Percentiles rank a stretch among this genome's conserved stretches.
phyloP scores from a whole-genome alignment of 2,888 invertebrate species.

The Eupithecia abbreviata region DNA sequence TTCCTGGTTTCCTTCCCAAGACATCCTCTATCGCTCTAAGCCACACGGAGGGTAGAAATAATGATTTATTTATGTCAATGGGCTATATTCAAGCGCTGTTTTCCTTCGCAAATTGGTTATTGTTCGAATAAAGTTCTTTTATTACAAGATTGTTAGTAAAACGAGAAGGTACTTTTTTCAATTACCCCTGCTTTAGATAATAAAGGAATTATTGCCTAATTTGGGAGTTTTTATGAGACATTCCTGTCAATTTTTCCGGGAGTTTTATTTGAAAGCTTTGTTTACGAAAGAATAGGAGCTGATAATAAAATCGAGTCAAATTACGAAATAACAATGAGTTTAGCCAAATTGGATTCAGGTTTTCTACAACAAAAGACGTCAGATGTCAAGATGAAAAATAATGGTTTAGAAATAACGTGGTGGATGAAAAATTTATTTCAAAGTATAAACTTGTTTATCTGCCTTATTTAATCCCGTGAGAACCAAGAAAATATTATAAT shows the following conservation, averaged over 20 bases:
- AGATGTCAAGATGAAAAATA: neutral
- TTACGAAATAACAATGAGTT: conserved; percentile 31
- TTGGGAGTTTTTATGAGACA: conserved; percentile 62
- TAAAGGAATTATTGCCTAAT: conserved; percentile 73
- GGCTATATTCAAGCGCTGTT: conserved; percentile 71
- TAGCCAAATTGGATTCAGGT: conserved; percentile 25
- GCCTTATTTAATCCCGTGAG: neutral
- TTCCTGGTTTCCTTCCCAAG: conserved; percentile 10
- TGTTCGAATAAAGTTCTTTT: conserved; percentile 79
- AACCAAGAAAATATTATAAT: neutral
- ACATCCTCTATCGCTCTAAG: conserved; percentile 33
- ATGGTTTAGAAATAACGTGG: neutral
- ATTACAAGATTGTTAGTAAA: conserved; percentile 75
- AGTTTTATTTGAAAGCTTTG: conserved; percentile 46
- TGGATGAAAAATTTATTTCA: neutral
- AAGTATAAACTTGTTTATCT: neutral
- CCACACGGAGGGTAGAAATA: conserved; percentile 64
- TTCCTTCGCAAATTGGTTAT: conserved; percentile 80
- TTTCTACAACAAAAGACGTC: neutral
- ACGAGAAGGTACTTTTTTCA: conserved; percentile 76
- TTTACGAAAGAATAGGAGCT: conserved; percentile 36
- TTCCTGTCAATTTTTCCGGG: conserved; percentile 45
- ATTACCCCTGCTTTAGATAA: conserved; percentile 66
- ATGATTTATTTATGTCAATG: conserved; percentile 84
- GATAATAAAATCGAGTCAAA: conserved; percentile 32